Conservation (phyloP, 1,140 invertebrate species). For the Papilio xuthus region DNA sequence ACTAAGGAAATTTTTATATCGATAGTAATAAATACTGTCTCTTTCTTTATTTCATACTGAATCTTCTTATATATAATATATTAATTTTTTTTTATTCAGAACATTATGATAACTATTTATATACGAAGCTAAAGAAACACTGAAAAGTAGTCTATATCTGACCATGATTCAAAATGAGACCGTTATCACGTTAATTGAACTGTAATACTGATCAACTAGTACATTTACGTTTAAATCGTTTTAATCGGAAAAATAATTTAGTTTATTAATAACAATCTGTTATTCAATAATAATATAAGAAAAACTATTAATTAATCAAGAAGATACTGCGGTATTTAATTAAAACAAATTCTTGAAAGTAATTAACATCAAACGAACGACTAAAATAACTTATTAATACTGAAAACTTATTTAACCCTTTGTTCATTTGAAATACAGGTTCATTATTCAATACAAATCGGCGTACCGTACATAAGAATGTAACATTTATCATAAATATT, state of each 20-base stretch:
- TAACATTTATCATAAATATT: constrained; percentile 55
- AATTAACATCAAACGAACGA: constrained; percentile 3
- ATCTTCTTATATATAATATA: no score
- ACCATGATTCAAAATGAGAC: neutral
- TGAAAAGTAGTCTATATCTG: neutral
- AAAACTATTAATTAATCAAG: neutral
- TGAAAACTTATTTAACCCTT: constrained; percentile 41
- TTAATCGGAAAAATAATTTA: no score
- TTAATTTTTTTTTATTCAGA: neutral
- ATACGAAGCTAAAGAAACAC: neutral
- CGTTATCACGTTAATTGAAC: neutral
- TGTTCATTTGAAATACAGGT: constrained; percentile 47
- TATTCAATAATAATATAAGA: neutral
- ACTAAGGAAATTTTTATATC: no score
- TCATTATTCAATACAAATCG: constrained; percentile 51
- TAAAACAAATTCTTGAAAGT: neutral
- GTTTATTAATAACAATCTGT: neutral
- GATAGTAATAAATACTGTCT: no score
- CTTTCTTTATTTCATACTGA: no score
- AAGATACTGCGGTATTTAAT: neutral
- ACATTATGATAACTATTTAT: neutral
- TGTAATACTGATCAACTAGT: no score
- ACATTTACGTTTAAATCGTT: no score
- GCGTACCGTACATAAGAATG: constrained; percentile 50
- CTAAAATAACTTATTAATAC: constrained; percentile 32